These are phyloP conservation scores for Zosterops lateralis DNA, from an alignment of 2,113 vertebrate genomes.

Conservation along the genomic window DNA sequence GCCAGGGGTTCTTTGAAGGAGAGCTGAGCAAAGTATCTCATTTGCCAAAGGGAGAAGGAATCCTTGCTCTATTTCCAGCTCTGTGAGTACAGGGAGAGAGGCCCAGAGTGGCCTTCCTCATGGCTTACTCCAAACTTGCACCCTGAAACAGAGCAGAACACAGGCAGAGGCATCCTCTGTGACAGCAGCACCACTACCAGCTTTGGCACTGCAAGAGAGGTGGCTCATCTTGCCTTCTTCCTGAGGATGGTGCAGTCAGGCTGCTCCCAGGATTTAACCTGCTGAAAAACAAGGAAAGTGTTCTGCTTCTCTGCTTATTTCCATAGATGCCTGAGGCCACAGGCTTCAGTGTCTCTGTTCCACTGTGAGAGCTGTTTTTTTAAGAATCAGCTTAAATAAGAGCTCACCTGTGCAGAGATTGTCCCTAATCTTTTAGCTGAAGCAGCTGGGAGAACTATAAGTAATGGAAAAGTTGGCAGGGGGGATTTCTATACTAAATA, in stretches of 20 bases:
- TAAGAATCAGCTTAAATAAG: neutral
- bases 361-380: neutral
- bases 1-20: neutral
- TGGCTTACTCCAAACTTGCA: neutral
- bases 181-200: neutral
- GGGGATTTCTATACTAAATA: constrained; percentile 15
- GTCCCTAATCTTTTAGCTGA: neutral
- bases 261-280: neutral
- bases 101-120: neutral
- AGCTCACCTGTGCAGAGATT: neutral
- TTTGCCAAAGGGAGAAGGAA: neutral
- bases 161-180: neutral
- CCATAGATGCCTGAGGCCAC: neutral
- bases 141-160: neutral
- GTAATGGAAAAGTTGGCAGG: neutral
- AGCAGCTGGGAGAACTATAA: neutral
- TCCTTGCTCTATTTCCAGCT: neutral
- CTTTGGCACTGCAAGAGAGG: neutral
- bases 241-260: rapidly evolving
- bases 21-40: neutral
- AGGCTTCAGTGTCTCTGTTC: neutral
- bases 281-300: neutral
- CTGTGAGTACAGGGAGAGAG: neutral
- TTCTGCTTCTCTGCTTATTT: neutral
- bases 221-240: neutral